A percentile compares a stretch with the other conserved stretches of the same genome.
phyloP scores from a whole-genome alignment of 2,888 invertebrate genomes.

The Gortyna flavago region DNA sequence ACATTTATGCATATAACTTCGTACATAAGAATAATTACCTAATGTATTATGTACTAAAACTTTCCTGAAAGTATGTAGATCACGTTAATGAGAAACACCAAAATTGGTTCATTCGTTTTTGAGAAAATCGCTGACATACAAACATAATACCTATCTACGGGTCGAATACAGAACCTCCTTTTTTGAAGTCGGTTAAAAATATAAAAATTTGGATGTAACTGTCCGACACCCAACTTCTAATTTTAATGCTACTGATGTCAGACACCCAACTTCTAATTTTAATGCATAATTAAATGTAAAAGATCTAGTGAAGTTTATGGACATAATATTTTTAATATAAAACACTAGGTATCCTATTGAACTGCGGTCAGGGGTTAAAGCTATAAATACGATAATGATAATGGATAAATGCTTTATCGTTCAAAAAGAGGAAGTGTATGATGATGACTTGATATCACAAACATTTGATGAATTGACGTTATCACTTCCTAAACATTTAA shows the following conservation, averaged over 20 bases:
- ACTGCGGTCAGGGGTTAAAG: constrained; percentile 20
- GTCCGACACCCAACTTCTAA: not conserved
- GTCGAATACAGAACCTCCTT: too few species aligned
- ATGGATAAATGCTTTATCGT: constrained; percentile 22
- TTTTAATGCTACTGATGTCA: not conserved
- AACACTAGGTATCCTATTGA: constrained; percentile 10
- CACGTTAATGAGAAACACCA: too few species aligned
- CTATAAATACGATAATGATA: constrained; percentile 30
- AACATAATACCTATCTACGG: too few species aligned
- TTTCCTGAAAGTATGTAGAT: too few species aligned
- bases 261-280: not conserved
- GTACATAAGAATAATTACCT: too few species aligned
- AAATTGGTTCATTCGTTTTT: too few species aligned
- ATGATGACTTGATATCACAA: constrained; percentile 5
- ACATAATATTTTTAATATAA: not conserved
- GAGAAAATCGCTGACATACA: too few species aligned
- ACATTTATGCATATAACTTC: too few species aligned
- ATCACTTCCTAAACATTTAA: constrained; percentile 8
- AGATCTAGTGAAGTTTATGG: not conserved
- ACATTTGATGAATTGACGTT: constrained; percentile 2
- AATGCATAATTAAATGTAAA: not conserved
- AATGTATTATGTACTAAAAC: too few species aligned
- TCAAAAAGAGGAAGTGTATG: constrained; percentile 34
- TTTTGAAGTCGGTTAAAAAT: not conserved
- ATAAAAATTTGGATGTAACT: not conserved